Evolutionary conservation across 1,140 invertebrate species (phyloP).

Genomic region (Onthophagus taurus): DNA sequence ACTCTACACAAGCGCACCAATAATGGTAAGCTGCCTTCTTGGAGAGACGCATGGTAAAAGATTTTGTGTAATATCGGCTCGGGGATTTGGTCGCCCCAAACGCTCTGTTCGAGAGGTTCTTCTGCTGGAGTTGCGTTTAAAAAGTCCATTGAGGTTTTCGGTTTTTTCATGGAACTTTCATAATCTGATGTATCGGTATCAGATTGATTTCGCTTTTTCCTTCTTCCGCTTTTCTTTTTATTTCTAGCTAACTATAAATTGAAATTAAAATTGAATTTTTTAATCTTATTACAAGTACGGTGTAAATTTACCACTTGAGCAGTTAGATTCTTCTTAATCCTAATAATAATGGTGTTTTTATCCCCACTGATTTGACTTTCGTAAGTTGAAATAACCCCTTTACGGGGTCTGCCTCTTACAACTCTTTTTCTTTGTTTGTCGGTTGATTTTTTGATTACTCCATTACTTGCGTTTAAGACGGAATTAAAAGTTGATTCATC

Average conservation of each 20-base stretch:
- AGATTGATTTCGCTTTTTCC: slow-evolving; percentile 36
- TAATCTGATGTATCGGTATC: slow-evolving; percentile 44
- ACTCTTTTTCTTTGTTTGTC: not conserved
- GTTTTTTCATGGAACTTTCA: slow-evolving; percentile 35
- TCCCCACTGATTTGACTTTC: slow-evolving; percentile 50
- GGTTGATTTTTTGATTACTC: slow-evolving; percentile 4
- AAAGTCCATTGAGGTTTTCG: slow-evolving; percentile 27
- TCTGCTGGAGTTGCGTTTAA: slow-evolving; percentile 23
- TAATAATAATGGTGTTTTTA: slow-evolving; percentile 52
- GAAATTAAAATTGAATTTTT: not conserved
- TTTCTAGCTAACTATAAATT: slow-evolving; percentile 27
- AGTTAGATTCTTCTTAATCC: slow-evolving; percentile 47
- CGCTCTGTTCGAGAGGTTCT: slow-evolving; percentile 43
- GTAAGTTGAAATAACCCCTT: slow-evolving; percentile 37
- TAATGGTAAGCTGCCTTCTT: slow-evolving; percentile 61
- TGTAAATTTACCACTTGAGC: slow-evolving; percentile 17
- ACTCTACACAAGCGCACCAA: slow-evolving; percentile 59
- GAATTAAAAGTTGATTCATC: not conserved
- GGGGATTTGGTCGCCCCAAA: slow-evolving; percentile 52
- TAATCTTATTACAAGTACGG: not conserved
- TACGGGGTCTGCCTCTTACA: slow-evolving; percentile 28
- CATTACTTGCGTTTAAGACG: slow-evolving; percentile 12
- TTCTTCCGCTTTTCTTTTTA: slow-evolving; percentile 40
- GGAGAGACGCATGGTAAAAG: slow-evolving; percentile 53
- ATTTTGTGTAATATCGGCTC: slow-evolving; percentile 57